phyloP scores from a whole-genome alignment of 1,140 invertebrate species.

The Drosophila ercepeae region DNA sequence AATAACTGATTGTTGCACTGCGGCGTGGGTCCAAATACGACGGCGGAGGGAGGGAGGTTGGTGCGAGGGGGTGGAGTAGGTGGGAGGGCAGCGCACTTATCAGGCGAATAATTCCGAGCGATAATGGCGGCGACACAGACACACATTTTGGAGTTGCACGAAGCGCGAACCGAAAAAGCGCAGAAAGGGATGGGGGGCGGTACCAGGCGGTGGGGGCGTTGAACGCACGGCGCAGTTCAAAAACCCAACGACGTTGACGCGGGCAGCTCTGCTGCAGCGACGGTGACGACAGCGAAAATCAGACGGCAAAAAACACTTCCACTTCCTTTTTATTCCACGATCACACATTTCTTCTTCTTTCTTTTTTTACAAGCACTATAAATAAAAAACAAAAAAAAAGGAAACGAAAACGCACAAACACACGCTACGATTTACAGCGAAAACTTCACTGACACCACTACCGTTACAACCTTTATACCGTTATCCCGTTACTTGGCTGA shows the following conservation, averaged over 20 bases:
- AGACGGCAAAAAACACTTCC: conserved; percentile 39
- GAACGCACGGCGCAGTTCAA: conserved; percentile 59
- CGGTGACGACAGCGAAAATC: conserved; percentile 35
- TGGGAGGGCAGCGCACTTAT: conserved; percentile 34
- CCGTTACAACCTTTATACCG: not conserved
- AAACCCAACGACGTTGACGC: conserved; percentile 33
- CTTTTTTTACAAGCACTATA: not conserved
- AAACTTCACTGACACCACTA: not conserved
- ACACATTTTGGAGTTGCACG: conserved; percentile 48
- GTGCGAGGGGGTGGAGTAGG: not conserved
- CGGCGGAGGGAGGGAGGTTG: not conserved
- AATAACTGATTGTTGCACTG: conserved; percentile 58
- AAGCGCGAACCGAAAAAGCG: conserved; percentile 4
- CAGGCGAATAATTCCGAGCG: conserved; percentile 28
- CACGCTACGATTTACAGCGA: no score
- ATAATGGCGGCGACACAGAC: conserved; percentile 41
- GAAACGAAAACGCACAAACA: not conserved
- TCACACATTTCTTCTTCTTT: not conserved
- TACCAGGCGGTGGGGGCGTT: conserved; percentile 31
- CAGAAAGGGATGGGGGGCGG: not conserved
- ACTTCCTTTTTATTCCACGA: conserved; percentile 18
- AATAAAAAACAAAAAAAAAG: conserved; percentile 2
- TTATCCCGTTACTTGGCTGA: not conserved
- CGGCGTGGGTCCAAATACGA: not conserved
- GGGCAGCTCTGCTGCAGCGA: not conserved